These are phyloP conservation scores for Brenthis hecate DNA, from an alignment of 2,888 invertebrate genomes.

Conservation along the genomic window DNA sequence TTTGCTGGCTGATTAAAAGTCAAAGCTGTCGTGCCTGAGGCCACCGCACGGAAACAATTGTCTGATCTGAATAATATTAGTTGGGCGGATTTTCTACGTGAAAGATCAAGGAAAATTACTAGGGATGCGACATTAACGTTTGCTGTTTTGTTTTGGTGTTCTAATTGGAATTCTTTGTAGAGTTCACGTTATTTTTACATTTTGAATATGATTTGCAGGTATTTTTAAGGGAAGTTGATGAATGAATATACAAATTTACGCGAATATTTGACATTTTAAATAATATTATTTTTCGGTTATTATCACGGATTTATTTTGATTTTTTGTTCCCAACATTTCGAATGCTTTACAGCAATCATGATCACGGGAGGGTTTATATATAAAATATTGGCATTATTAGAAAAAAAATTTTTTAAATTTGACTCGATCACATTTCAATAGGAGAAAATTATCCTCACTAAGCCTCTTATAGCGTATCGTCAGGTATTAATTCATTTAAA, in stretches of 20 bases:
- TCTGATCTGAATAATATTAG: constrained; percentile 76
- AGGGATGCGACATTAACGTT: constrained; percentile 28
- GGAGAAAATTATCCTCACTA: constrained; percentile 18
- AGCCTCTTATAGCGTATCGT: constrained; percentile 19
- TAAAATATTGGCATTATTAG: constrained; percentile 18
- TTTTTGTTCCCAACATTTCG: constrained; percentile 2
- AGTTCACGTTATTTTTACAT: too few relatives aligned
- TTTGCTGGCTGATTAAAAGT: constrained; percentile 80
- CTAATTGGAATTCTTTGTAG: constrained; percentile 11
- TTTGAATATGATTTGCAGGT: too few relatives aligned
- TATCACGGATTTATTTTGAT: neutral
- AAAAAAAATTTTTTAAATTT: neutral
- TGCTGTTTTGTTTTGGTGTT: constrained; percentile 12
- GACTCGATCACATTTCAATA: constrained; percentile 10
- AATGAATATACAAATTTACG: too few relatives aligned
- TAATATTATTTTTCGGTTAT: too few relatives aligned
- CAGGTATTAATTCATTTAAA: constrained; percentile 1
- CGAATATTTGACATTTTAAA: too few relatives aligned
- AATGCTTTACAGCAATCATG: neutral
- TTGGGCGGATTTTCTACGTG: constrained; percentile 64
- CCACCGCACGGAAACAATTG: constrained; percentile 66
- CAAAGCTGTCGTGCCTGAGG: constrained; percentile 70
- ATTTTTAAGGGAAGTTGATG: too few relatives aligned
- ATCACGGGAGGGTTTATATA: too few relatives aligned
- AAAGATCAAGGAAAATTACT: constrained; percentile 63